These are phyloP conservation scores for Semaprochilodus insignis DNA, from an alignment of 2,797 vertebrate genomes.

Conservation along the genomic window DNA sequence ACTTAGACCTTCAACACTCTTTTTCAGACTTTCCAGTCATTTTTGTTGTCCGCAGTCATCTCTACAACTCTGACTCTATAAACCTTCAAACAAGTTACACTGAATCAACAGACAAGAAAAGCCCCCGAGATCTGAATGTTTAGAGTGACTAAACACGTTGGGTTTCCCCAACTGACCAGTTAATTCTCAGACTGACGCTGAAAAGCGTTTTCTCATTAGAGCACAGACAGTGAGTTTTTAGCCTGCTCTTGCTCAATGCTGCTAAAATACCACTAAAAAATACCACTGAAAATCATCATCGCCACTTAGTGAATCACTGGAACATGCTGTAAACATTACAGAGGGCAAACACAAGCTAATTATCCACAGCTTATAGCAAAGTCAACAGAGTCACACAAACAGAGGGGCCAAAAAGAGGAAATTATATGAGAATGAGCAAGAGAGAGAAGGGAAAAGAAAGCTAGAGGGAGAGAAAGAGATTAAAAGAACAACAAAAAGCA, in stretches of 20 bases:
- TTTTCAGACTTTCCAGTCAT: conserved; percentile 23
- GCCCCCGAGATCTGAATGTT: conserved; percentile 19
- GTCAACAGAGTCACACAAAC: conserved; percentile 66
- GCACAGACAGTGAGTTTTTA: conserved; percentile 65
- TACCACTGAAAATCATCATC: conserved; percentile 76
- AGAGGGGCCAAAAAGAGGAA: neutral
- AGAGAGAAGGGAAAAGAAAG: conserved; percentile 1
- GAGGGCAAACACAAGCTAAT: conserved; percentile 58
- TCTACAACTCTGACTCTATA: conserved; percentile 25
- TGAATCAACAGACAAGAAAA: conserved; percentile 48
- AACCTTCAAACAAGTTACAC: conserved; percentile 34
- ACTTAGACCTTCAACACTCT: neutral
- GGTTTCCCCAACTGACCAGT: conserved; percentile 36
- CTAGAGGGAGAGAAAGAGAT: conserved; percentile 2
- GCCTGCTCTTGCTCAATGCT: conserved; percentile 53
- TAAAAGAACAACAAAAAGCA: conserved; percentile 26
- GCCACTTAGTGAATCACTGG: conserved; percentile 79
- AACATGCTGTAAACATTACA: conserved; percentile 79
- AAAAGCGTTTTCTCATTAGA: conserved; percentile 68
- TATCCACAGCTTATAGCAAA: conserved; percentile 75
- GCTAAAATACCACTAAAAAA: conserved; percentile 78
- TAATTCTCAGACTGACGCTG: conserved; percentile 62
- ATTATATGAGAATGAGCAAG: conserved; percentile 1
- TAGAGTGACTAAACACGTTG: conserved; percentile 46
- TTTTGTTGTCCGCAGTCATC: conserved; percentile 23